Conservation (phyloP, 2,888 invertebrate genomes). For the Ceratothoa steindachneri region DNA sequence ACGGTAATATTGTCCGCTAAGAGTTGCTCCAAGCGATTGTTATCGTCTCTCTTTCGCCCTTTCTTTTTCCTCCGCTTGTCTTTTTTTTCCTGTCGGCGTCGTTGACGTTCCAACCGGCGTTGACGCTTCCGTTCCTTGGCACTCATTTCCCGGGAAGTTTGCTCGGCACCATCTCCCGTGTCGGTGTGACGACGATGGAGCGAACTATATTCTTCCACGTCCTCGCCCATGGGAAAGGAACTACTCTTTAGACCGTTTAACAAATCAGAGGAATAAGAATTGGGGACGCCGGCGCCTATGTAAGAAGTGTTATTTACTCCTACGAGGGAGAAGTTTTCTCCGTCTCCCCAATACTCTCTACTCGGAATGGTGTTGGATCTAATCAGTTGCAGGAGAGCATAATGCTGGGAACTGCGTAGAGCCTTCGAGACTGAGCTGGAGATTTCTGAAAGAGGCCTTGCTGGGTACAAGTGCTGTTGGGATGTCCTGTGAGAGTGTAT, state of each 20-base stretch:
- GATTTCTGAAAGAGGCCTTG: not conserved
- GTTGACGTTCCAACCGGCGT: slow-evolving; percentile 1
- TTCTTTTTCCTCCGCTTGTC: slow-evolving; percentile 20
- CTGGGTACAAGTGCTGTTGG: slow-evolving; percentile 1
- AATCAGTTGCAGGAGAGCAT: not conserved
- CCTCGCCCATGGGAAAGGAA: not conserved
- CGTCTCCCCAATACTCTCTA: not conserved
- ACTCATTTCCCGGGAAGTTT: not conserved
- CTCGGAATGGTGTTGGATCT: not conserved
- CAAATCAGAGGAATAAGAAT: not conserved
- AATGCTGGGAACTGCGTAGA: not conserved
- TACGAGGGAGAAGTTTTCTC: not conserved
- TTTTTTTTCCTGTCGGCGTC: slow-evolving; percentile 7
- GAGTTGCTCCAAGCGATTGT: slow-evolving; percentile 8
- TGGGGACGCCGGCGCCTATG: not conserved
- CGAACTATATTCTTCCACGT: not conserved
- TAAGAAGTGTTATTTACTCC: not conserved
- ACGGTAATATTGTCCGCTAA: not conserved
- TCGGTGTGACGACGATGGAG: not conserved
- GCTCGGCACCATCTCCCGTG: not conserved
- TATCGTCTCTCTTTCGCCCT: slow-evolving; percentile 5
- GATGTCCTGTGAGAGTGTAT: not conserved
- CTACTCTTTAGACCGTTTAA: not conserved
- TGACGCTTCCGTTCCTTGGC: not conserved
- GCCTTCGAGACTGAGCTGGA: not conserved